Base-by-base conservation (phyloP, 2,113 vertebrate species). In the Peucedramus taeniatus region DNA sequence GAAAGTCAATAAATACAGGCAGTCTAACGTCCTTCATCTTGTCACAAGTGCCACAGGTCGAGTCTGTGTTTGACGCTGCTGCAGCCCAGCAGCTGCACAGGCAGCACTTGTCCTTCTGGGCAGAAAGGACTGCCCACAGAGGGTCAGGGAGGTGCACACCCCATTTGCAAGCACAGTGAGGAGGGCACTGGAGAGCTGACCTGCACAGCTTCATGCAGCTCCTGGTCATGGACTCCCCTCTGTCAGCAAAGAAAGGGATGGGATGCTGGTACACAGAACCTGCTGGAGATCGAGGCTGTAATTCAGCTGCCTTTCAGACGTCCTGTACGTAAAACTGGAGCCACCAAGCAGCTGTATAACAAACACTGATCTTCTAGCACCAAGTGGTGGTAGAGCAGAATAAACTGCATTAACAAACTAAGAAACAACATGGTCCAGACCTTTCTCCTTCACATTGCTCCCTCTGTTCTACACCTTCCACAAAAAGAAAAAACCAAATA, bases 21-120 rank as follows among this genome's bases (percentile, higher is more conserved):
- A 44, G 71, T 33, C 14, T 22, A 30, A 69, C 0, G 5, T 40
- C 49, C 47, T 60, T 75, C 2, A 0, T 9, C 15, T 5, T 28
- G 40, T 47, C 87, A 12, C 27, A 40, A 26, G n/a, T 6, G 56
- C 31, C 45, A 31, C 69, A 31, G 53, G 70, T 27, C 0, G 0
- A n/a, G 56, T 3, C 26, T 14, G 45, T 13, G 35, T 15, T 20
- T 42, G 44, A 61, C 51, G 82, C 24, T 40, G 45, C 68, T 66
- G 53, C 27, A 31, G 78, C 53, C 33, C 57, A 78, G 56, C 70
- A 72, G 44, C 76, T 65, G 53, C 47, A 28, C 47, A 45, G 74
- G 37, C 7, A 13, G 61, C 2, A 7, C 11, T 10, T 33, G 49
- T n/a, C 7, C 3, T 12, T 53, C 18, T 14, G 45, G 30, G 24